Percentiles rank a stretch among this genome's conserved stretches.
These are phyloP conservation scores for Sebastes ruberrimus DNA, from an alignment of 2,797 vertebrate genomes.

Conservation along the genomic window DNA sequence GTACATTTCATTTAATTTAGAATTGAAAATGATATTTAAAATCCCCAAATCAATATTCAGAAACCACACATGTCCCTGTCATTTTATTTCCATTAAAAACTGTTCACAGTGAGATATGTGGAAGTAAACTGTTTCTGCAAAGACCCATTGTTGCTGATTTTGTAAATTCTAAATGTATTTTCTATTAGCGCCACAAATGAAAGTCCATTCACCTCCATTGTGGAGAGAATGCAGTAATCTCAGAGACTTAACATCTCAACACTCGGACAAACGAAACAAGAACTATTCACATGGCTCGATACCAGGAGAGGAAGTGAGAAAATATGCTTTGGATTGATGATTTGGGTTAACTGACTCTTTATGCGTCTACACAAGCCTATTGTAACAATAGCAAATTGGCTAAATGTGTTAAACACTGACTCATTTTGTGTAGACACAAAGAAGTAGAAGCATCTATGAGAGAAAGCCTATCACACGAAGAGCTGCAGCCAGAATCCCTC, in stretches of 20 bases:
- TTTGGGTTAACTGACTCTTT: neutral
- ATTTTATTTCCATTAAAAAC: neutral
- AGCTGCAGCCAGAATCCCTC: constrained; percentile 59
- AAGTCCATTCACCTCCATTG: neutral
- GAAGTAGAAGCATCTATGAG: constrained; percentile 27
- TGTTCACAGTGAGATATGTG: neutral
- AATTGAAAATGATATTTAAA: neutral
- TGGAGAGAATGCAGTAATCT: neutral
- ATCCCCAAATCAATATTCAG: neutral
- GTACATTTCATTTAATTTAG: neutral
- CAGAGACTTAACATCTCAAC: neutral
- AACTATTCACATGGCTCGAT: too few species aligned
- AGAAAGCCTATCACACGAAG: constrained; percentile 39
- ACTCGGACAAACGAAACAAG: neutral
- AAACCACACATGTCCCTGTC: neutral
- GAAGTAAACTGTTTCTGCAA: neutral
- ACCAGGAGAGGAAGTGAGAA: neutral
- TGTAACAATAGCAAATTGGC: neutral
- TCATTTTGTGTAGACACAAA: constrained; percentile 50
- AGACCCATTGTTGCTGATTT: neutral
- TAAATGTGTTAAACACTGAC: constrained; percentile 13
- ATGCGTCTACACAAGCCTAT: neutral
- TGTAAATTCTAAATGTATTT: neutral
- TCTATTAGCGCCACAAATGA: neutral
- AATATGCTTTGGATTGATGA: neutral